Base-by-base conservation (phyloP, 2,888 invertebrate species). In the Patella depressa region DNA sequence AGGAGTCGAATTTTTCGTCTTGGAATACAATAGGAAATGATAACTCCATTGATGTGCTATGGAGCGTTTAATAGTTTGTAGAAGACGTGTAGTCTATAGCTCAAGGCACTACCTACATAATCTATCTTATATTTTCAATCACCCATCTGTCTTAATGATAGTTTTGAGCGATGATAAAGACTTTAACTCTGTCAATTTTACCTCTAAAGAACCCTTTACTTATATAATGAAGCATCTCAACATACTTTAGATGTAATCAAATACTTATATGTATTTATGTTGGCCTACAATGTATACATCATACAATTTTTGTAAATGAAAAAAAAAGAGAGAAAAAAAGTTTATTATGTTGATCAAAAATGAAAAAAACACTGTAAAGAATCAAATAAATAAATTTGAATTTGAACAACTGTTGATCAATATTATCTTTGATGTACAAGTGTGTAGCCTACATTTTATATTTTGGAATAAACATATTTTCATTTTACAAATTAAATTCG, bases 111-210 rank as follows among this genome's bases (percentile, higher is more conserved):
- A 24, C 24, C 24, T 65, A 65, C 45, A 45, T 45, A 65, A 65
- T 65, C 65, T 65, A 65, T 65, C 65, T 65, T 65, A 65, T 65
- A 65, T 65, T 24, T 65, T 65, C 65, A 65, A 65, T 65, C 65
- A 65, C 24, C 65, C 65, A 65, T 19, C 65, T 65, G 65, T 65
- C 65, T 9, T 65, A 65, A 65, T 65, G 65, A 65, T 65, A 24
- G 19, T 65, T 65, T 65, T 65, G 9, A 65, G 19, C 24, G 65
- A 65, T 24, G 19, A 14, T 45, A 65, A 14, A 65, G 19, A 24
- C 65, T 65, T 65, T 24, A 65, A 19, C 65, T 24, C 65, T 65
- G 65, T 65, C 65, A 65, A 24, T 65, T 65, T 65, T 19, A 24
- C 24, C 11, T 19, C 24, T 65, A 24, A 65, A 65, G 19, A 65